A percentile compares a stretch with the other conserved stretches of the same genome.
Conservation (phyloP, 2,113 vertebrate species). For the Psophia crepitans region DNA sequence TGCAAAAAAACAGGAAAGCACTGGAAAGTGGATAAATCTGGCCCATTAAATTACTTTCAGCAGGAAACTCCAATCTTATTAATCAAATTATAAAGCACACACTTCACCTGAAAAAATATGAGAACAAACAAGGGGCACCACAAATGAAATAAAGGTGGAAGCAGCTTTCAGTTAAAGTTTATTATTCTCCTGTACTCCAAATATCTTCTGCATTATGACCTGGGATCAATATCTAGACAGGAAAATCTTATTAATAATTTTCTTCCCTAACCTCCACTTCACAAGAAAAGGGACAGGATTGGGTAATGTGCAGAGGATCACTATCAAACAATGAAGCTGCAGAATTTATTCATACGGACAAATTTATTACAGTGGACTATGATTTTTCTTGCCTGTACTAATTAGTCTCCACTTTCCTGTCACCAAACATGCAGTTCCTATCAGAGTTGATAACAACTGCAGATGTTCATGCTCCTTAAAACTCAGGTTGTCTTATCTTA, state of each 20-base stretch:
- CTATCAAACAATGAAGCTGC: neutral
- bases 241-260: neutral
- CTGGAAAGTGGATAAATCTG: neutral
- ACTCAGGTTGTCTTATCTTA: neutral
- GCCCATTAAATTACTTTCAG: neutral
- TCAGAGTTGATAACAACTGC: neutral
- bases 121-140: neutral
- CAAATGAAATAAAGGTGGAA: neutral
- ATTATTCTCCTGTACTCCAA: neutral
- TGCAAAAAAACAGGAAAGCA: neutral
- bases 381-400: neutral
- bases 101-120: neutral
- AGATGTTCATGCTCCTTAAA: conserved; percentile 1
- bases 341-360: neutral
- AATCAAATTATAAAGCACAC: neutral
- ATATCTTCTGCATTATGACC: neutral
- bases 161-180: neutral
- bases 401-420: neutral
- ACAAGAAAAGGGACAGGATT: neutral
- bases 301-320: neutral
- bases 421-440: neutral
- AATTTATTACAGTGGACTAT: neutral
- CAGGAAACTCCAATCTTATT: neutral
- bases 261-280: neutral
- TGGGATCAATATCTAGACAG: neutral